phyloP scores from a whole-genome alignment of 1,140 invertebrate genomes.

The Andrena cerasifolii region DNA sequence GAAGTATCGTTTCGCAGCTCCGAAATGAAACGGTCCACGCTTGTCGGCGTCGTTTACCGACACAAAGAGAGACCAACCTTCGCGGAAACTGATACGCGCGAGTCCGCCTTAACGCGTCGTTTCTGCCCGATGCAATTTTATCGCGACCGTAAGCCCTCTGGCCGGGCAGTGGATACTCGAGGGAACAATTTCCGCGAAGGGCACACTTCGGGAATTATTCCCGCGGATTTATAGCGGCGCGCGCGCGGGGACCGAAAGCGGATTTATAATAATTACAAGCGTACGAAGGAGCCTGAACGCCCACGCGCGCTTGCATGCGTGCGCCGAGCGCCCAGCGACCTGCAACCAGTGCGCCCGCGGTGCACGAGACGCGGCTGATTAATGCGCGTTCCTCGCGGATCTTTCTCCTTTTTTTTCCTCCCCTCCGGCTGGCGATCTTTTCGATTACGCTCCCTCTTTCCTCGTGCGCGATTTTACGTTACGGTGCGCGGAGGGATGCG shows the following conservation, averaged over 20 bases:
- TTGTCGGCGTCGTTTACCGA: no score
- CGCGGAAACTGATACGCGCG: no score
- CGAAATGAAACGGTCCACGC: no score
- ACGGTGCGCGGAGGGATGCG: not conserved
- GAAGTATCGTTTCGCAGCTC: no score
- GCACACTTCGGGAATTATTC: slow-evolving; percentile 31
- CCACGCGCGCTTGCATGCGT: slow-evolving; percentile 5
- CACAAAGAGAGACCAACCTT: no score
- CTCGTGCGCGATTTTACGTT: slow-evolving; percentile 25
- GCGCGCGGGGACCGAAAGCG: slow-evolving; percentile 24
- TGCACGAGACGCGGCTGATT: slow-evolving; percentile 65
- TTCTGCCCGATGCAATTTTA: not conserved
- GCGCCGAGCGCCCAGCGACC: slow-evolving; percentile 21
- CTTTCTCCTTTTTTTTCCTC: slow-evolving; percentile 40
- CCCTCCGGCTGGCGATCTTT: slow-evolving; percentile 37
- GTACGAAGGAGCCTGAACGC: slow-evolving; percentile 21
- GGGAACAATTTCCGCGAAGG: slow-evolving; percentile 45
- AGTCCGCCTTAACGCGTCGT: no score
- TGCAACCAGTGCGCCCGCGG: slow-evolving; percentile 51
- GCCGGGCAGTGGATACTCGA: slow-evolving; percentile 34
- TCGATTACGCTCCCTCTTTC: slow-evolving; percentile 52
- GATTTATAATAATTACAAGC: slow-evolving; percentile 66
- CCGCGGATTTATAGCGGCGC: slow-evolving; percentile 47
- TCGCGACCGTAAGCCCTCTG: slow-evolving; percentile 40
- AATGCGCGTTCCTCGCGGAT: slow-evolving; percentile 71